phyloP scores from a whole-genome alignment of 2,113 vertebrate genomes.

The Daphoenositta chrysoptera region DNA sequence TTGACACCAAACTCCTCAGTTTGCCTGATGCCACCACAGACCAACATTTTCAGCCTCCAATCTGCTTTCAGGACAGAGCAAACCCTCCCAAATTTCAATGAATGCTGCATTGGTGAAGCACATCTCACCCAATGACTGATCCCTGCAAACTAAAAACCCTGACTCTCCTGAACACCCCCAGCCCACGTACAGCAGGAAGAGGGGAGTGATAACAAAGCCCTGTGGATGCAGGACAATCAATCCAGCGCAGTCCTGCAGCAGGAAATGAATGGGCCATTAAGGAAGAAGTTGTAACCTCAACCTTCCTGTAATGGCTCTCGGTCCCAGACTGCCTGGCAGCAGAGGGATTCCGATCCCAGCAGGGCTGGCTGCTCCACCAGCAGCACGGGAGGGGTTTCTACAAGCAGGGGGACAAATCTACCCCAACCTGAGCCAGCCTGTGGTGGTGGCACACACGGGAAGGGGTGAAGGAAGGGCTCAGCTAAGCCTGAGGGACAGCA shows the following conservation, averaged over 20 bases:
- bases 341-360: background rate
- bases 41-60: background rate
- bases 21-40: background rate
- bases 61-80: background rate
- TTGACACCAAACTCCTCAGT: background rate
- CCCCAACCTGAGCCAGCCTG: accelerated
- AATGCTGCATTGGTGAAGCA: background rate
- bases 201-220: background rate
- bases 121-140: accelerated
- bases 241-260: background rate
- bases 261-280: background rate
- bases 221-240: background rate
- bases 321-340: background rate
- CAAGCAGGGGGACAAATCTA: background rate
- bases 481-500: background rate
- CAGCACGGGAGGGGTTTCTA: background rate
- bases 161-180: background rate
- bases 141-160: background rate
- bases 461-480: background rate
- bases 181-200: background rate
- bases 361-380: background rate
- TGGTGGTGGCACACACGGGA: background rate
- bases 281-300: background rate
- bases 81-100: background rate
- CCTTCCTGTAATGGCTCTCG: background rate